Percentiles rank a stretch among this genome's conserved stretches.
These are phyloP conservation scores for Phataginus tetradactyla DNA, from an alignment of 2,797 vertebrate genomes.

Conservation along the genomic window DNA sequence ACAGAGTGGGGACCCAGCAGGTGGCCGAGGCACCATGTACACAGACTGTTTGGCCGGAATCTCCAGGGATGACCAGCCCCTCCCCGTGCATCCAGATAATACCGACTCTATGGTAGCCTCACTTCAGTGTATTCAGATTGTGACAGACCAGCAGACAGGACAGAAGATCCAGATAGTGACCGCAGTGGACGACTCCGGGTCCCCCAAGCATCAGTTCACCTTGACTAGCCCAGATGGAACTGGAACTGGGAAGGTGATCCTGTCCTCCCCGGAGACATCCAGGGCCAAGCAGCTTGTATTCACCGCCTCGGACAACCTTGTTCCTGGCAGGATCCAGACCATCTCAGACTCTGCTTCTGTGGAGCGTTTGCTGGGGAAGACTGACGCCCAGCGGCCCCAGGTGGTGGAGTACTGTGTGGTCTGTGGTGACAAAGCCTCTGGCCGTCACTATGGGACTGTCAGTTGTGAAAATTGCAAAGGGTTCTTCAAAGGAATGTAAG, in stretches of 20 bases:
- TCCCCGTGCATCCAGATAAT: constrained; percentile 96
- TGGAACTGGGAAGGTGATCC: constrained; percentile 95
- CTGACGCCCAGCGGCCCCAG: constrained; percentile 93
- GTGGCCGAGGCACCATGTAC: constrained; percentile 91
- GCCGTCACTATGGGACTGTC: constrained; percentile 98
- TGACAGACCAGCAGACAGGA: constrained; percentile 97
- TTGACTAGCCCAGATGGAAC: constrained; percentile 95
- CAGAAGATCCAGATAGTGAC: constrained; percentile 99
- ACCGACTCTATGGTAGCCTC: constrained; percentile 92
- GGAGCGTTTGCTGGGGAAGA: constrained; percentile 95
- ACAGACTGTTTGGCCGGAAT: constrained; percentile 89
- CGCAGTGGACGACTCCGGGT: constrained; percentile 93
- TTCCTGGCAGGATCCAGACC: constrained; percentile 98
- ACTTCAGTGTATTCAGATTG: constrained; percentile 97
- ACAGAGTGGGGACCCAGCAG: constrained; percentile 93
- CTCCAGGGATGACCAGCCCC: constrained; percentile 95
- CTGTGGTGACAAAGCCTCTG: constrained; percentile 99
- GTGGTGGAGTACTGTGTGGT: constrained; percentile 98
- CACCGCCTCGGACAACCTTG: constrained; percentile 94
- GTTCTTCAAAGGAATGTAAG: constrained; percentile 99
- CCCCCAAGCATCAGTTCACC: constrained; percentile 96
- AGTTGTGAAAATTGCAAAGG: constrained; percentile 99
- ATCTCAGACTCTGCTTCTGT: constrained; percentile 97
- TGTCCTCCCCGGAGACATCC: constrained; percentile 93
- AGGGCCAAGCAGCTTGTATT: constrained; percentile 97